These are phyloP conservation scores for Agrotis puta DNA, from an alignment of 2,888 invertebrate species.

Conservation along the genomic window DNA sequence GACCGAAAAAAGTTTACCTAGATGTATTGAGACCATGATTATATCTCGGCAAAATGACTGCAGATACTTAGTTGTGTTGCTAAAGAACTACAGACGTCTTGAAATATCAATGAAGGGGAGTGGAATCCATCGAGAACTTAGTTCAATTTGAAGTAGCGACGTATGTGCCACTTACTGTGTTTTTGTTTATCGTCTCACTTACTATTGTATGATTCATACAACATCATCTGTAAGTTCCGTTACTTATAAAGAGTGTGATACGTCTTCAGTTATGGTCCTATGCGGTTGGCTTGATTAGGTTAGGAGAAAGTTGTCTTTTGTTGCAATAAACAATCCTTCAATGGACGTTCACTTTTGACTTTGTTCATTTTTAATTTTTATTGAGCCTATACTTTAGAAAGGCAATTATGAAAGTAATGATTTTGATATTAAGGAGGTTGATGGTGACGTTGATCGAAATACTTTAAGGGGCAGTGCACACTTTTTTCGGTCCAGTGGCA, in stretches of 20 bases:
- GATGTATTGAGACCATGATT: slow-evolving; percentile 14
- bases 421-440: background rate
- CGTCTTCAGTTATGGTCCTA: slow-evolving; percentile 37
- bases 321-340: slow-evolving; percentile 34
- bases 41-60: background rate
- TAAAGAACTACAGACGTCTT: background rate
- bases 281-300: slow-evolving; percentile 30
- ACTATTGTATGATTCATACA: slow-evolving; percentile 33
- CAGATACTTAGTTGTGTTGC: background rate
- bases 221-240: slow-evolving; percentile 23
- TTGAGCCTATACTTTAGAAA: slow-evolving; percentile 25
- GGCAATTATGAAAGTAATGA: slow-evolving; percentile 9
- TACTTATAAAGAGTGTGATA: slow-evolving; percentile 27
- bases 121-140: background rate
- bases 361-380: slow-evolving; percentile 34
- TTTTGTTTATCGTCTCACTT: slow-evolving; percentile 40
- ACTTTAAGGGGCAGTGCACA: background rate
- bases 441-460: background rate
- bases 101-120: background rate
- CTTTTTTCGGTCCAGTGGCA: too few relatives aligned
- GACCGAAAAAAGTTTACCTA: slow-evolving; percentile 22
- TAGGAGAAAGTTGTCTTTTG: slow-evolving; percentile 56
- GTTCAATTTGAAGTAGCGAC: background rate
- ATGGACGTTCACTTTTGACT: slow-evolving; percentile 43
- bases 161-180: slow-evolving; percentile 20